phyloP scores from a whole-genome alignment of 2,888 invertebrate species.

The Drosophila robusta region DNA sequence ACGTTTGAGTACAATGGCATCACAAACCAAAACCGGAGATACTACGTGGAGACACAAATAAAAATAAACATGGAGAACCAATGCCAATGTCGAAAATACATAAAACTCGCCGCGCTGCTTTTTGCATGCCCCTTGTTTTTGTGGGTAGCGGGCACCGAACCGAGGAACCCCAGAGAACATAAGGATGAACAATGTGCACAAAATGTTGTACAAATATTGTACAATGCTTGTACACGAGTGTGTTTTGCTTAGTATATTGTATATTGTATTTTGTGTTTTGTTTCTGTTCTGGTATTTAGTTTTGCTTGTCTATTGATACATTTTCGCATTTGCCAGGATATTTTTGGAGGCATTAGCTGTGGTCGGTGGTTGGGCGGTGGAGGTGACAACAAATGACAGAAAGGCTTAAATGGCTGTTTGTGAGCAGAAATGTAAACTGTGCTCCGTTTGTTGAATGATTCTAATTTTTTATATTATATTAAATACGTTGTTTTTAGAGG shows the following conservation, averaged over 20 bases:
- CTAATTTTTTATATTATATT: background rate
- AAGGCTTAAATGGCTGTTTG: constrained; percentile 27
- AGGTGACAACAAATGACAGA: background rate
- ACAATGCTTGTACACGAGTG: constrained; percentile 46
- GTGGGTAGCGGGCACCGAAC: constrained; percentile 30
- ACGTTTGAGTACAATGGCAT: constrained; percentile 45
- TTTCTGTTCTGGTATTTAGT: constrained; percentile 39
- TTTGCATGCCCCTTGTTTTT: constrained; percentile 30
- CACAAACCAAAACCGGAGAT: constrained; percentile 27
- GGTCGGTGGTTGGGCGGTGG: background rate
- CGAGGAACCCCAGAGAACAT: constrained; percentile 37
- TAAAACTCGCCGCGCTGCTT: constrained; percentile 37
- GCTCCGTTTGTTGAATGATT: constrained; percentile 6
- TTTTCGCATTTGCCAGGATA: constrained; percentile 10
- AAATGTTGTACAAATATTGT: constrained; percentile 67
- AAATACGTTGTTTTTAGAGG: background rate
- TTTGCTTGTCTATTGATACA: constrained; percentile 35
- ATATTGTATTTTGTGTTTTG: background rate
- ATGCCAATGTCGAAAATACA: constrained; percentile 36
- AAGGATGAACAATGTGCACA: constrained; percentile 60
- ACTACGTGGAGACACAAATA: constrained; percentile 17
- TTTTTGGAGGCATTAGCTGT: constrained; percentile 17
- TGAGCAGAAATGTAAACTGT: constrained; percentile 8
- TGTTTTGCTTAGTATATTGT: constrained; percentile 23
- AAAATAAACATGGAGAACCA: constrained; percentile 28